These are phyloP conservation scores for Agrypnia vestita DNA, from an alignment of 1,140 invertebrate genomes.

Conservation along the genomic window DNA sequence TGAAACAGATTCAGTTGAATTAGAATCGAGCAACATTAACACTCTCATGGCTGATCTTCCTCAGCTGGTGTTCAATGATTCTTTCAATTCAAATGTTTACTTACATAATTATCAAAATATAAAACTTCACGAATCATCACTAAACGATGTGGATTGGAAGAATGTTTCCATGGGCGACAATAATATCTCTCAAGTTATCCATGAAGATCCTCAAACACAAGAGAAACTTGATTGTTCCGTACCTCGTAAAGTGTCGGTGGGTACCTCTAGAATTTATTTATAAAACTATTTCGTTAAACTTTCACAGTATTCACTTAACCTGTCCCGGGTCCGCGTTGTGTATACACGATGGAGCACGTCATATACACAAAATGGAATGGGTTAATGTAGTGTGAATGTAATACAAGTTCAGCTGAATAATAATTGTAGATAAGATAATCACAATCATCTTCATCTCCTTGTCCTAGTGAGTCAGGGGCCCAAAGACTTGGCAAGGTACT, in stretches of 20 bases:
- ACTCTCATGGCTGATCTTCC: slow-evolving; percentile 4
- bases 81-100: slow-evolving; percentile 5
- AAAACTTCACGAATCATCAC: neutral
- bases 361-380: too few species aligned
- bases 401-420: neutral
- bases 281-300: neutral
- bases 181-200: neutral
- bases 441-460: too few species aligned
- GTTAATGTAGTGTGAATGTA: neutral
- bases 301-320: neutral
- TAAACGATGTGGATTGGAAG: neutral
- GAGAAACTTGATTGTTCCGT: neutral
- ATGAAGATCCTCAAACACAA: slow-evolving; percentile 5
- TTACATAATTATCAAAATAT: neutral
- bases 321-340: too few species aligned
- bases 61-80: slow-evolving; percentile 22
- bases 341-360: too few species aligned
- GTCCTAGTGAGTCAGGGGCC: too few species aligned
- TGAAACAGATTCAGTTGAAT: neutral
- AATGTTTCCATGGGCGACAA: neutral
- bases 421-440: neutral
- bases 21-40: neutral
- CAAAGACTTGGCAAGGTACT: too few species aligned
- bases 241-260: neutral
- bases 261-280: neutral